Percentiles rank a stretch among this genome's conserved stretches.
These are phyloP conservation scores for Paracanthobrama guichenoti DNA, from an alignment of 2,113 vertebrate species.

Conservation along the genomic window DNA sequence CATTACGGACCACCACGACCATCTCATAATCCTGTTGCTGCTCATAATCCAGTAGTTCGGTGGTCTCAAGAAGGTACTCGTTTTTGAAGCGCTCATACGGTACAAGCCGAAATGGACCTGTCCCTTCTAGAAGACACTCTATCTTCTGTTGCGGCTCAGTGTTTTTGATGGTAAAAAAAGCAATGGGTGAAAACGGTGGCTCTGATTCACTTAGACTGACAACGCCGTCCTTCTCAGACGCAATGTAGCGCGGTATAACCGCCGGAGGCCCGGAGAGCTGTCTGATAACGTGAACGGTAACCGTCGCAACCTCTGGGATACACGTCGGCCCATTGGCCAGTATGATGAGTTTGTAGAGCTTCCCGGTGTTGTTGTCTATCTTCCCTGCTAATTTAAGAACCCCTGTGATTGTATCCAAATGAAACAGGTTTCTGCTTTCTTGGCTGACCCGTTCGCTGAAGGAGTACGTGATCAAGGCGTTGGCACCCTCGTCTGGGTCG, in stretches of 20 bases:
- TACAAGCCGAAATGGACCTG: constrained; percentile 86
- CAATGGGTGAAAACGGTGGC: constrained; percentile 87
- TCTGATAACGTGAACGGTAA: constrained; percentile 83
- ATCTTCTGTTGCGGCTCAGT: constrained; percentile 81
- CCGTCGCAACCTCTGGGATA: constrained; percentile 89
- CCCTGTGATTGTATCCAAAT: constrained; percentile 84
- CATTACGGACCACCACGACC: constrained; percentile 82
- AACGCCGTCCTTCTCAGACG: constrained; percentile 84
- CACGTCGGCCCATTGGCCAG: constrained; percentile 90
- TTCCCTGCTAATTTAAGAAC: constrained; percentile 81
- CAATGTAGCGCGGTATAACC: constrained; percentile 89
- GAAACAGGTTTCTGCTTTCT: constrained; percentile 84
- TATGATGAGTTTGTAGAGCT: constrained; percentile 85
- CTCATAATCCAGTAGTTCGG: constrained; percentile 89
- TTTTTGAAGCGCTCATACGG: constrained; percentile 88
- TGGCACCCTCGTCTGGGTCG: constrained; percentile 88
- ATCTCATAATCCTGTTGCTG: constrained; percentile 83
- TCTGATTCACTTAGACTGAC: constrained; percentile 92
- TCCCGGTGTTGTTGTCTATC: constrained; percentile 77
- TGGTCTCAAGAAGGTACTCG: constrained; percentile 93
- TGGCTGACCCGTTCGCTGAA: constrained; percentile 91
- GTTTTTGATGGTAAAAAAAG: constrained; percentile 93
- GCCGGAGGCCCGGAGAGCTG: constrained; percentile 83
- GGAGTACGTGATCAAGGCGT: constrained; percentile 88
- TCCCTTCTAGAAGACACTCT: constrained; percentile 85